phyloP scores from a whole-genome alignment of 1,140 invertebrate species.

The Babylonia areolata region DNA sequence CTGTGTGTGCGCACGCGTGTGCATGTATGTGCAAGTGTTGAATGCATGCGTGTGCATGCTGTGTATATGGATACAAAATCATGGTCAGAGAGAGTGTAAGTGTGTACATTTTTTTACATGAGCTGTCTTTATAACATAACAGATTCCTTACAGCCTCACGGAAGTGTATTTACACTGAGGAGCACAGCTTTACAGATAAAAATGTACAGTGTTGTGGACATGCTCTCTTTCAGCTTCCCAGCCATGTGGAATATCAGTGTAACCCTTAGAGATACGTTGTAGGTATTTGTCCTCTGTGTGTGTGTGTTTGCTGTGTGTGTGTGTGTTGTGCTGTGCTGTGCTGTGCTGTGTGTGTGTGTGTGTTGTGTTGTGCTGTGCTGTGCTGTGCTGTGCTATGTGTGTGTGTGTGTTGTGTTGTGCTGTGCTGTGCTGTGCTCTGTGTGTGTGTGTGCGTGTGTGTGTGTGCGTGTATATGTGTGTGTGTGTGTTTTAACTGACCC shows the following conservation, averaged over 20 bases:
- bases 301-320: background rate
- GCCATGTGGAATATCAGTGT: conserved; percentile 6
- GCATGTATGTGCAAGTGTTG: background rate
- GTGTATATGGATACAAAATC: background rate
- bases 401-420: background rate
- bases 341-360: background rate
- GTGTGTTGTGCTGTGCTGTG: background rate
- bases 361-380: too few relatives aligned
- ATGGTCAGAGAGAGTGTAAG: too few relatives aligned
- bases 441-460: background rate
- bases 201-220: background rate
- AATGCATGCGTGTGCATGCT: background rate
- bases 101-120: too few relatives aligned
- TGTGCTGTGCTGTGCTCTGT: background rate
- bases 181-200: too few relatives aligned
- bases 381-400: background rate
- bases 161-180: too few relatives aligned
- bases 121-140: too few relatives aligned
- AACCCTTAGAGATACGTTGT: background rate
- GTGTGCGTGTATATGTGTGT: background rate
- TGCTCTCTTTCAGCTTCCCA: background rate
- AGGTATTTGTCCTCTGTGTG: background rate
- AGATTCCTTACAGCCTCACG: too few relatives aligned
- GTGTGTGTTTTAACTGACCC: background rate
- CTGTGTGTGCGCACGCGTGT: background rate